A percentile compares a stretch with the other conserved stretches of the same genome.
phyloP scores from a whole-genome alignment of 2,888 invertebrate species.

The Caradrina clavipalpis region DNA sequence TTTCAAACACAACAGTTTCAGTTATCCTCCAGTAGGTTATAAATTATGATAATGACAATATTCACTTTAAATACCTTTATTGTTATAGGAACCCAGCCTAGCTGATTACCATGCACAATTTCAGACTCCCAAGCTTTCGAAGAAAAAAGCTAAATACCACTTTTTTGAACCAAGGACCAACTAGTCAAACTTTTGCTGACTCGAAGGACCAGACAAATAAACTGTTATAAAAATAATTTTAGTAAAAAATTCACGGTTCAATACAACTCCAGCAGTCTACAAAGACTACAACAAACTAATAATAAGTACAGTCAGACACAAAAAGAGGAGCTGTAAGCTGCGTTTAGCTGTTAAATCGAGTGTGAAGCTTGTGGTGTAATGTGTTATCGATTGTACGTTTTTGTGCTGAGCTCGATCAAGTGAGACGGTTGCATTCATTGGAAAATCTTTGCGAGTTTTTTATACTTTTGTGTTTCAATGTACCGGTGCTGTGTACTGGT shows the following conservation, averaged over 20 bases:
- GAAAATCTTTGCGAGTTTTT: constrained; percentile 35
- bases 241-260: constrained; percentile 23
- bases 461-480: constrained; percentile 26
- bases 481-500: background rate
- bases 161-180: background rate
- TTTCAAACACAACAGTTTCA: too few relatives aligned
- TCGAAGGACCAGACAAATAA: background rate
- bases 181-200: too few relatives aligned
- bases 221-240: constrained; percentile 5
- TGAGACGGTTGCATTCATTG: constrained; percentile 49
- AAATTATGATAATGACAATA: too few relatives aligned
- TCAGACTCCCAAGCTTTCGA: too few relatives aligned
- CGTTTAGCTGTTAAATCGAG: constrained; percentile 65
- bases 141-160: too few relatives aligned
- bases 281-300: constrained; percentile 36
- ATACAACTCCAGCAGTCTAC: constrained; percentile 18
- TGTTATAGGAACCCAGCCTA: too few relatives aligned
- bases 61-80: too few relatives aligned
- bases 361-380: constrained; percentile 63
- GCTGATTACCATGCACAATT: too few relatives aligned
- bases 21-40: too few relatives aligned
- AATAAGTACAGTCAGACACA: constrained; percentile 55
- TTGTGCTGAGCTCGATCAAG: constrained; percentile 56
- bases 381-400: constrained; percentile 60
- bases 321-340: constrained; percentile 53